Evolutionary conservation across 2,113 vertebrate species (phyloP).

Genomic region (Propithecus coquereli): DNA sequence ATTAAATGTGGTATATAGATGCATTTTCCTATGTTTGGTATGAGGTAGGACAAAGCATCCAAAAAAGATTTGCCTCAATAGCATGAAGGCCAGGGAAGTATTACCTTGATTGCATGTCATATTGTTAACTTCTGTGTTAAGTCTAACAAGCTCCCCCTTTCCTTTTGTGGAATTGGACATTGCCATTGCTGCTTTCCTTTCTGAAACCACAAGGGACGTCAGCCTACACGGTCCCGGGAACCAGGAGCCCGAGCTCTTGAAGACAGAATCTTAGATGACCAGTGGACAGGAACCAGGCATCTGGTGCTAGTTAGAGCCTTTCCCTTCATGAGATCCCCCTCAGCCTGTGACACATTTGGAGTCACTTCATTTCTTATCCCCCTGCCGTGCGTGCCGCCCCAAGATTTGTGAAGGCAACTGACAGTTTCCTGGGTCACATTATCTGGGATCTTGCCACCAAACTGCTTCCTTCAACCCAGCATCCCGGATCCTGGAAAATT

Average conservation of each 20-base stretch:
- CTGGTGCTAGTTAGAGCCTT: background rate
- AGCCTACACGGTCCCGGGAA: background rate
- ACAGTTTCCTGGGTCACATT: background rate
- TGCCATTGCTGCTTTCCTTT: conserved; percentile 5
- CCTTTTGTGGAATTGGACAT: background rate
- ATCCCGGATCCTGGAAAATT: conserved; percentile 54
- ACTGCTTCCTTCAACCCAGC: background rate
- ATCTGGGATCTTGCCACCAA: background rate
- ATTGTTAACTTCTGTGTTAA: background rate
- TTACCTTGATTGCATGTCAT: background rate
- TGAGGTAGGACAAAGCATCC: background rate
- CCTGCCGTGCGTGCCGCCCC: background rate
- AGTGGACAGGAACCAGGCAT: background rate
- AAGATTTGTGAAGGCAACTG: background rate
- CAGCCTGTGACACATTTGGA: background rate
- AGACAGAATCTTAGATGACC: background rate
- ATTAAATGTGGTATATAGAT: background rate
- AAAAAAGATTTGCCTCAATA: background rate
- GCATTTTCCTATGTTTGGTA: background rate
- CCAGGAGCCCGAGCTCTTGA: background rate
- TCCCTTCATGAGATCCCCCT: background rate
- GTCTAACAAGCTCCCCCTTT: background rate
- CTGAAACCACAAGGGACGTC: background rate
- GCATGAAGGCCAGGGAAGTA: background rate
- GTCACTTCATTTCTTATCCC: background rate